A percentile compares a stretch with the other conserved stretches of the same genome.
These are phyloP conservation scores for Rotaria socialis DNA, from an alignment of 2,888 invertebrate species.

Conservation along the genomic window DNA sequence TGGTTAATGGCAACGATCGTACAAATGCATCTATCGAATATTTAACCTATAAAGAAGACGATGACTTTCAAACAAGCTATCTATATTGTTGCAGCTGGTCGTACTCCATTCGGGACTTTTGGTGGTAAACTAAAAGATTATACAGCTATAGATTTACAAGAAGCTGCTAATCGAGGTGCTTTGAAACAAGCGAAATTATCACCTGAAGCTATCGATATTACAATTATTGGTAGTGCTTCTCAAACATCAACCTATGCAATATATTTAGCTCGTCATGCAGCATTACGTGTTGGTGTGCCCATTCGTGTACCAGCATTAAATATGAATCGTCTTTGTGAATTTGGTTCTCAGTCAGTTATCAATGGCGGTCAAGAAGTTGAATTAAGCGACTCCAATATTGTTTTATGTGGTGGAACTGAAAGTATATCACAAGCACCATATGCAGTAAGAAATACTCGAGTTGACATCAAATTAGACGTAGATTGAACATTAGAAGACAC, in stretches of 20 bases:
- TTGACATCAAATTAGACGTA: too few species aligned
- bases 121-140: slow-evolving; percentile 60
- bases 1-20: background rate
- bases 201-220: slow-evolving; percentile 80
- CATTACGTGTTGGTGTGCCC: slow-evolving; percentile 77
- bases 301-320: slow-evolving; percentile 72
- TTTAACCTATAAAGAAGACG: too few species aligned
- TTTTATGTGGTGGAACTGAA: slow-evolving; percentile 84
- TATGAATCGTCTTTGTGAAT: slow-evolving; percentile 89
- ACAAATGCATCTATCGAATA: too few species aligned
- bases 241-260: slow-evolving; percentile 72
- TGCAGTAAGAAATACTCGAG: slow-evolving; percentile 70
- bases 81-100: slow-evolving; percentile 78
- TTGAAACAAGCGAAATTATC: slow-evolving; percentile 63
- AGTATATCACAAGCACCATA: slow-evolving; percentile 91
- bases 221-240: slow-evolving; percentile 82
- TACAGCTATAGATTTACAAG: slow-evolving; percentile 68
- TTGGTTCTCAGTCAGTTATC: slow-evolving; percentile 88
- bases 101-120: slow-evolving; percentile 65
- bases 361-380: slow-evolving; percentile 86
- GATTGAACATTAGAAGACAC: slow-evolving; percentile 72
- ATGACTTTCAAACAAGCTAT: slow-evolving; percentile 51
- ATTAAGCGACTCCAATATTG: slow-evolving; percentile 76
- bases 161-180: slow-evolving; percentile 62
- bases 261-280: slow-evolving; percentile 76